A percentile compares a stretch with the other conserved stretches of the same genome.
phyloP scores from a whole-genome alignment of 2,797 vertebrate species.

The Myotis findleyi region DNA sequence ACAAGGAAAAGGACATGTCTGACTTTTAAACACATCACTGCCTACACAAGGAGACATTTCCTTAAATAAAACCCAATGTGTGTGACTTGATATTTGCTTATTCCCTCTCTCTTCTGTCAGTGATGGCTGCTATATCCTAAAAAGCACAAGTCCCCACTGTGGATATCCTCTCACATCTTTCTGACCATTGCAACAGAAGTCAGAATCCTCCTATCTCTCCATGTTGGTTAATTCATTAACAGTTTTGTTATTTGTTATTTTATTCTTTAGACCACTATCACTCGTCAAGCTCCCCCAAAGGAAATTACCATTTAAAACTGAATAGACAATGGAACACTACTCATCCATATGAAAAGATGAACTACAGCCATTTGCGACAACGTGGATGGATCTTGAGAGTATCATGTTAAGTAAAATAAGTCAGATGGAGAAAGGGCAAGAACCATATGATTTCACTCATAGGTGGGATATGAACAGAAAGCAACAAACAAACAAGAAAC shows the following conservation, averaged over 20 bases:
- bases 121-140: not conserved
- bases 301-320: slow-evolving; percentile 55
- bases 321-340: not conserved
- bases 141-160: not conserved
- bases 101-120: not conserved
- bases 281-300: not conserved
- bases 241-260: slow-evolving; percentile 16
- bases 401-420: not conserved
- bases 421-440: not conserved
- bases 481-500: not conserved
- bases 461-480: not conserved
- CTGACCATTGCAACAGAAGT: not conserved
- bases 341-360: not conserved
- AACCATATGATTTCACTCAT: not conserved
- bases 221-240: not conserved
- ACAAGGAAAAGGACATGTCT: slow-evolving; percentile 54
- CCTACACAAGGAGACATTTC: not conserved
- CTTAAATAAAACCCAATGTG: slow-evolving; percentile 39
- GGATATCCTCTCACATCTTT: not conserved
- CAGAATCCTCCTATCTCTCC: not conserved
- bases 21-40: slow-evolving; percentile 55
- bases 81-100: not conserved
- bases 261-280: not conserved
- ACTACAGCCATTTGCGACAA: not conserved
- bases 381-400: not conserved